Evolutionary conservation across 2,113 vertebrate genomes (phyloP).

Genomic region (Leptosomus discolor): DNA sequence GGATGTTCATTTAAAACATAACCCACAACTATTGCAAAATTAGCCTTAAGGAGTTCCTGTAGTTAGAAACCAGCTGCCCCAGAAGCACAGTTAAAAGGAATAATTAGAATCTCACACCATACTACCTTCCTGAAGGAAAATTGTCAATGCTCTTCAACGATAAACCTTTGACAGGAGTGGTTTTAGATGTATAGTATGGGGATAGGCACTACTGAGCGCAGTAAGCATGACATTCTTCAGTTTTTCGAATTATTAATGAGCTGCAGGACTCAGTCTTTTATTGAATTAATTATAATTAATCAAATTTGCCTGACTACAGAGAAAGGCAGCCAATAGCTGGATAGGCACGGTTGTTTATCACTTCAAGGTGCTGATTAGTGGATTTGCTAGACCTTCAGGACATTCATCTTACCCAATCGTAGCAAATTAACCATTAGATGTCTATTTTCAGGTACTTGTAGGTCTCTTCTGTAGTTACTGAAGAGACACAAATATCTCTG

Average conservation of each 20-base stretch:
- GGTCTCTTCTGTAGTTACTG: not conserved
- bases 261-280: not conserved
- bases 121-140: not conserved
- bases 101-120: not conserved
- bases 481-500: not conserved
- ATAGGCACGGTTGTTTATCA: not conserved
- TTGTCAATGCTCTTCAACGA: fast-evolving
- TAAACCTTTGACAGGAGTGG: not conserved
- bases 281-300: slow-evolving; percentile 12
- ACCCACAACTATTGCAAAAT: not conserved
- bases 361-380: not conserved
- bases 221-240: not conserved
- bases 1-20: not conserved
- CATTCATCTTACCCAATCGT: not conserved
- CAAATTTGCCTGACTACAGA: not conserved
- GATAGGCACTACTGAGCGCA: not conserved
- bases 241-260: slow-evolving; percentile 12
- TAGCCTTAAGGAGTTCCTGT: not conserved
- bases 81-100: not conserved
- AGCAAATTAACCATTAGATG: not conserved
- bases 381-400: not conserved
- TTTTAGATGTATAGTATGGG: not conserved
- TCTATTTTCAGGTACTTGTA: not conserved
- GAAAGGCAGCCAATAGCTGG: not conserved
- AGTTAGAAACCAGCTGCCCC: not conserved